Evolutionary conservation across 2,888 invertebrate species (phyloP).

Genomic region (Polymixis flavicincta): DNA sequence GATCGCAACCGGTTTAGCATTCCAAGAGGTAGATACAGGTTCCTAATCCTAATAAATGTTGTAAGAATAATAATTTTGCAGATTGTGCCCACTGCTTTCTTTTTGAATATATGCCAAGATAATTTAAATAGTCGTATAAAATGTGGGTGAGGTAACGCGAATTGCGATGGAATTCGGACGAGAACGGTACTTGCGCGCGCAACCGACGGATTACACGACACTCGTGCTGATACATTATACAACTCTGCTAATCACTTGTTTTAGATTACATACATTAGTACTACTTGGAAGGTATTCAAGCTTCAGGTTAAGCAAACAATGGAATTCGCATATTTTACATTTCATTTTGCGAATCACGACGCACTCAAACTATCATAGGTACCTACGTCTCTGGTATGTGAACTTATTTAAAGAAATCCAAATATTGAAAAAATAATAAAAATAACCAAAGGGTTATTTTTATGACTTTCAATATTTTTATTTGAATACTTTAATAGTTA

Average conservation of each 20-base stretch:
- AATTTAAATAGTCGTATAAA: slow-evolving; percentile 72
- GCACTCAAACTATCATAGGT: not conserved
- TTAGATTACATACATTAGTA: slow-evolving; percentile 42
- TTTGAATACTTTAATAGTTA: not conserved
- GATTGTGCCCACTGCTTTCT: slow-evolving; percentile 56
- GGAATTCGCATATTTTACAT: slow-evolving; percentile 27
- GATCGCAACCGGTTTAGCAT: slow-evolving; percentile 54
- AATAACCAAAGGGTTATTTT: too few relatives aligned
- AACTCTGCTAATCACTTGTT: slow-evolving; percentile 57
- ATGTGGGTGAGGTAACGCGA: slow-evolving; percentile 87
- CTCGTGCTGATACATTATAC: slow-evolving; percentile 67
- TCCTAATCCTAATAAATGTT: slow-evolving; percentile 45
- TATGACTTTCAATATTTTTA: too few relatives aligned
- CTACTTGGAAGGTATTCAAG: slow-evolving; percentile 52
- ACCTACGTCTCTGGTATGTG: not conserved
- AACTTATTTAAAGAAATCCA: not conserved
- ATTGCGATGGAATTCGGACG: slow-evolving; percentile 83
- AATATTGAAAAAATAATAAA: not conserved
- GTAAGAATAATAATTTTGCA: slow-evolving; percentile 47
- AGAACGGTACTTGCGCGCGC: slow-evolving; percentile 79
- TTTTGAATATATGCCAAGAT: slow-evolving; percentile 65
- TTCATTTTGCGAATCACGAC: not conserved
- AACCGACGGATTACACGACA: slow-evolving; percentile 47
- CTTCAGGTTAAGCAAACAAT: slow-evolving; percentile 35
- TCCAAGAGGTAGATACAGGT: slow-evolving; percentile 43